phyloP scores from a whole-genome alignment of 2,888 invertebrate genomes.

The Volucella bombylans region DNA sequence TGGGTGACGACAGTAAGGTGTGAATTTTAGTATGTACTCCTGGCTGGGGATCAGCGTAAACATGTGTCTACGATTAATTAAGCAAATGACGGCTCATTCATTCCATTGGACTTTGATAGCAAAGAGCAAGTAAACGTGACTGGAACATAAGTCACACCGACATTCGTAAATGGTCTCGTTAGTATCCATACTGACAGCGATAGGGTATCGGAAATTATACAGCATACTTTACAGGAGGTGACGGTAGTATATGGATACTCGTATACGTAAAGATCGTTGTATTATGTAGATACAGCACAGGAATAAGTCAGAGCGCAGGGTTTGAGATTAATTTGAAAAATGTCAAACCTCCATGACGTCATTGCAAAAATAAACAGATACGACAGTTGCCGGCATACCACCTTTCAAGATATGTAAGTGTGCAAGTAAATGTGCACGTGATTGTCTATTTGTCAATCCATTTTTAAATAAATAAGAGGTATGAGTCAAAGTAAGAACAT shows the following conservation, averaged over 20 bases:
- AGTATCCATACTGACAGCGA: background rate
- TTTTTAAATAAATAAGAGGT: background rate
- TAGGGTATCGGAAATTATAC: too few species aligned
- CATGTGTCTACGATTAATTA: slow-evolving; percentile 34
- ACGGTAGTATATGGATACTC: background rate
- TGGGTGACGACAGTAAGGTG: slow-evolving; percentile 50
- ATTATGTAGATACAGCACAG: background rate
- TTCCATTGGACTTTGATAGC: slow-evolving; percentile 26
- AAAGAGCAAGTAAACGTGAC: background rate
- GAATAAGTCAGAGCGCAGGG: background rate
- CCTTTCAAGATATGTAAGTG: too few species aligned
- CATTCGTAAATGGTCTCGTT: background rate
- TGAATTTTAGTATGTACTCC: slow-evolving; percentile 33
- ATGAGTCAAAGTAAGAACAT: too few species aligned
- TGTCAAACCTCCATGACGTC: slow-evolving; percentile 24
- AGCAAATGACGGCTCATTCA: slow-evolving; percentile 11
- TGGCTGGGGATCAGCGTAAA: background rate
- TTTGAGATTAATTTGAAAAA: background rate
- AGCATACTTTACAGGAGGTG: too few species aligned
- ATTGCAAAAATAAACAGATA: slow-evolving; percentile 19
- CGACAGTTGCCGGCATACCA: too few species aligned
- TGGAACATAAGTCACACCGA: background rate
- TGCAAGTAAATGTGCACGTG: background rate
- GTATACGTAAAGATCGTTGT: background rate
- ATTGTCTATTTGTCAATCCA: background rate